Conservation (phyloP, 2,888 invertebrate genomes). For the Athalia circularis region DNA sequence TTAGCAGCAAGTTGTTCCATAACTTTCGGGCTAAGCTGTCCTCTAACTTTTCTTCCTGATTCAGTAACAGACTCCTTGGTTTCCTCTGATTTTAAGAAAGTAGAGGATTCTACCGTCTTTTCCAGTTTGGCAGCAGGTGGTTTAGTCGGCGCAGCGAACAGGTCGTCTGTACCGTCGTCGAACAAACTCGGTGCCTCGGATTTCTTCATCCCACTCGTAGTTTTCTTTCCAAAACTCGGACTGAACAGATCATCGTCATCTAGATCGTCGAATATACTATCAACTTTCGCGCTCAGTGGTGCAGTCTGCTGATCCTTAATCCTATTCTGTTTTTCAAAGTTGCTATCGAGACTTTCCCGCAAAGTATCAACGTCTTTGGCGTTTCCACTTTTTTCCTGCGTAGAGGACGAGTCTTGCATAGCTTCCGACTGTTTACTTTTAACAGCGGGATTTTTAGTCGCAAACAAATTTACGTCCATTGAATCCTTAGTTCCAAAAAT, state of each 20-base stretch:
- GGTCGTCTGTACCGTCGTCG: constrained; percentile 32
- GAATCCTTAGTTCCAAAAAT: constrained; percentile 59
- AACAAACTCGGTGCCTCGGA: constrained; percentile 32
- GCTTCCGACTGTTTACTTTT: constrained; percentile 30
- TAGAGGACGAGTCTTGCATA: constrained; percentile 9
- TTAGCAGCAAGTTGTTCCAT: constrained; percentile 38
- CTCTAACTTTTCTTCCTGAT: constrained; percentile 42
- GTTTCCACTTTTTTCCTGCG: not conserved
- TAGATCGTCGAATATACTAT: constrained; percentile 62
- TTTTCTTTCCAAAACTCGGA: constrained; percentile 48
- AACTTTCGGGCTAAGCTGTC: constrained; percentile 2
- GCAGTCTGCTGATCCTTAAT: constrained; percentile 22
- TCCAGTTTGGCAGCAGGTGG: not conserved
- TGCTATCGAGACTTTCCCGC: constrained; percentile 13
- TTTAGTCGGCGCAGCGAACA: constrained; percentile 29
- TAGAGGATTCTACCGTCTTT: not conserved
- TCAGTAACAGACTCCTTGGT: constrained; percentile 53
- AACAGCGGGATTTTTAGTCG: constrained; percentile 12
- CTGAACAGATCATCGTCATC: constrained; percentile 62
- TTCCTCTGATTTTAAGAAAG: constrained; percentile 5
- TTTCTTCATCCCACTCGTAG: constrained; percentile 1
- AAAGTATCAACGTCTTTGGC: not conserved
- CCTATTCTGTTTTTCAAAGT: constrained; percentile 21
- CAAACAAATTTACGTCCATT: constrained; percentile 65
- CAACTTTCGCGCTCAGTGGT: constrained; percentile 43